Base-by-base conservation (phyloP, 1,140 invertebrate species). In the Tenebrio molitor region DNA sequence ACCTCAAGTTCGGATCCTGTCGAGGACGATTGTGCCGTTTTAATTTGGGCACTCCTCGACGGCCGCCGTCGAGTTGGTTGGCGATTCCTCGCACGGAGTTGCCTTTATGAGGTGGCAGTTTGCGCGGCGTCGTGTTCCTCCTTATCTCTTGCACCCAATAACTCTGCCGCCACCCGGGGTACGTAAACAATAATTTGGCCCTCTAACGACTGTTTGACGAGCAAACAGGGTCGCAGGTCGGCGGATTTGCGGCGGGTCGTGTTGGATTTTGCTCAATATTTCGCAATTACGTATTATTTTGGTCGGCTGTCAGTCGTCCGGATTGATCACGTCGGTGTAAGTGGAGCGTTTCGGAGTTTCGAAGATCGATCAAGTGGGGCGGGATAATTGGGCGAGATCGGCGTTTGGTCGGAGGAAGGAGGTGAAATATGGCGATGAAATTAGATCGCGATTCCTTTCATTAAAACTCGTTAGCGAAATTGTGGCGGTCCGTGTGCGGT, bases 401-500 rank as follows among this genome's bases (percentile, higher is more conserved):
- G 17, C 44, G 44, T 17, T n/a, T 50, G 44, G 25, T 8, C 25
- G n/a, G 23, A 58, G 23, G 50, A 29, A 29, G 50, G 50, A 58
- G 50, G 23, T 58, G 50, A 58, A 62, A 62, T 41, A 58, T 42
- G 39, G 33, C 68, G 68, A 41, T 42, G 68, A 69, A 69, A 69
- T 69, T 69, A 17, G 33, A 69, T 58, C 21, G 68, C 46, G 68
- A 25, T 12, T 64, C 41, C 66, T 72, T 67, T 72, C 71, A 72
- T 72, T 72, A 71, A 44, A 71, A 71, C 39, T 65, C 41, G 63
- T 71, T 71, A 71, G 50, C 70, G 44, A 64, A 71, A 64, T 66
- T 21, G 58, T 41, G 70, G 34, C 42, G 33, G 29, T 16, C 53
- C 65, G 65, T 64, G 53, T 36, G 66, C 8, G 66, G 66, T 15